These are phyloP conservation scores for Chymomyza caudatula DNA, from an alignment of 2,888 invertebrate genomes.

Conservation along the genomic window DNA sequence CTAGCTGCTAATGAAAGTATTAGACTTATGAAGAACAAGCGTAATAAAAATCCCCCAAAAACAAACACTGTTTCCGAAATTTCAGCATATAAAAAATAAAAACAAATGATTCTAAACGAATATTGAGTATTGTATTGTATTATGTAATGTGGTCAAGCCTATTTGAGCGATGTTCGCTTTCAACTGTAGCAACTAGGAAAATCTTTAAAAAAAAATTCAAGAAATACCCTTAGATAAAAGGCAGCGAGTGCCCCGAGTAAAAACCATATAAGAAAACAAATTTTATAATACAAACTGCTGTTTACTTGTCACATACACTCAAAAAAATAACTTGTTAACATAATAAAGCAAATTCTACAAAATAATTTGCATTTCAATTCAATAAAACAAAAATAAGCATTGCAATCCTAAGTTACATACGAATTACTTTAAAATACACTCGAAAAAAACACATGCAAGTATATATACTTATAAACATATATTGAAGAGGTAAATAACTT, in stretches of 20 bases:
- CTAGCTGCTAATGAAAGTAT: conserved; percentile 38
- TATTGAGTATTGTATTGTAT: conserved; percentile 33
- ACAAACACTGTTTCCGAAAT: conserved; percentile 51
- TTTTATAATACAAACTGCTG: background rate
- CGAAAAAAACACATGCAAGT: conserved; percentile 15
- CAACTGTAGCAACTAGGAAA: conserved; percentile 66
- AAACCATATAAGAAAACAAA: background rate
- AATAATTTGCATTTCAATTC: background rate
- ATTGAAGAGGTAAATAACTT: conserved; percentile 27
- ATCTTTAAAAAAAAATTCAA: conserved; percentile 31
- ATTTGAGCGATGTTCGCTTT: conserved; percentile 75
- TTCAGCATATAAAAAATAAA: conserved; percentile 26
- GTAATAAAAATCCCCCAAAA: conserved; percentile 22
- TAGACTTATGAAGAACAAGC: conserved; percentile 60
- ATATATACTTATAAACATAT: conserved; percentile 14
- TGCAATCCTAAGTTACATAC: background rate
- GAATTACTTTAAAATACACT: background rate
- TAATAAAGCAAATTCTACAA: background rate
- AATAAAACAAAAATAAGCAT: conserved; percentile 1
- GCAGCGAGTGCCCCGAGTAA: background rate
- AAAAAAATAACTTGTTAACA: background rate
- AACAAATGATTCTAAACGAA: conserved; percentile 14
- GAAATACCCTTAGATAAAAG: background rate
- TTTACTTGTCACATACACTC: background rate
- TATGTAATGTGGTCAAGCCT: conserved; percentile 54